Conservation (phyloP, 2,113 vertebrate species). For the Xyrauchen texanus region DNA sequence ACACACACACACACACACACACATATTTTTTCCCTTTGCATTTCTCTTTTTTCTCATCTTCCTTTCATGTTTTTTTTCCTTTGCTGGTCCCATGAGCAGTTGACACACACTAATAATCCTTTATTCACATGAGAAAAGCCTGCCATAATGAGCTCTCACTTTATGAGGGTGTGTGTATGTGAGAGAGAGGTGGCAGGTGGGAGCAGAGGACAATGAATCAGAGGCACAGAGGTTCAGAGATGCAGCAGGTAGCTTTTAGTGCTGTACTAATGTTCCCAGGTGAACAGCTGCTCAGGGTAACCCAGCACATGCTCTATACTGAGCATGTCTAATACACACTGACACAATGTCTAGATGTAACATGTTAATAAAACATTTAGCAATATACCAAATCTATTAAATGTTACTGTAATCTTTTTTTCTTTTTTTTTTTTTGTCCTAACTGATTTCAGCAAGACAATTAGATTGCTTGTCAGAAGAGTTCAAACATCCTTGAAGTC, state of each 20-base stretch:
- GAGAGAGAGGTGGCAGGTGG: not conserved
- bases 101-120: not conserved
- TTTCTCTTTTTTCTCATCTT: no score
- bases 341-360: no score
- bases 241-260: conserved; percentile 5
- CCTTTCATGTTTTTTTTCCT: conserved; percentile 19
- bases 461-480: no score
- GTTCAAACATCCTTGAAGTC: no score
- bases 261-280: not conserved
- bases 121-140: not conserved
- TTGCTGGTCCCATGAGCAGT: not conserved
- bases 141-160: conserved; percentile 17
- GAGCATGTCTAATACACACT: not conserved
- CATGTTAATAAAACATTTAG: no score
- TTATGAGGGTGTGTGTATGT: not conserved
- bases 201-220: conserved; percentile 14
- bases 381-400: no score
- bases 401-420: no score
- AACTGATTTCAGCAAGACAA: no score
- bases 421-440: no score
- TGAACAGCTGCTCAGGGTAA: not conserved
- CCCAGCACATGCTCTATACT: not conserved
- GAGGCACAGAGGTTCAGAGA: conserved; percentile 2
- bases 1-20: no score
- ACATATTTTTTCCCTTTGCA: no score